Percentiles rank a stretch among this genome's conserved stretches.
Conservation (phyloP, 2,797 vertebrate species). For the Hipposideros larvatus region DNA sequence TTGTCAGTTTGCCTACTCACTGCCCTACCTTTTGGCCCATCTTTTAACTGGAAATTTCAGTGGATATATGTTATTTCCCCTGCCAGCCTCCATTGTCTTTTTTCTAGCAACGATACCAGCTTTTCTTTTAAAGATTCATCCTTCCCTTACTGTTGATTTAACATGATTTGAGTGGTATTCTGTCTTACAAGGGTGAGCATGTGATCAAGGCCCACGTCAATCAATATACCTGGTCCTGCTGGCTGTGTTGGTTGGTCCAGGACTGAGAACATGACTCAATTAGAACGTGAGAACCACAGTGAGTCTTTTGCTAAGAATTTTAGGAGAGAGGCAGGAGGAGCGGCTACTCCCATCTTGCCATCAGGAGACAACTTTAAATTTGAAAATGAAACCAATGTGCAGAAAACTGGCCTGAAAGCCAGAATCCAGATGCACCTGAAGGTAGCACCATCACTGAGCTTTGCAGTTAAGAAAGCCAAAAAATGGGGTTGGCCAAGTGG, state of each 20-base stretch:
- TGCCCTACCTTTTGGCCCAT: background rate
- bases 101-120: background rate
- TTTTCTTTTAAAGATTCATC: background rate
- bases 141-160: background rate
- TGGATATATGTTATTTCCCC: background rate
- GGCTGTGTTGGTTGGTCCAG: background rate
- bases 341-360: background rate
- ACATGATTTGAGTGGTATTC: background rate
- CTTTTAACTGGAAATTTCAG: background rate
- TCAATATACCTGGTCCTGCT: background rate
- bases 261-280: background rate
- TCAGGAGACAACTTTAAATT: background rate
- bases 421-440: background rate
- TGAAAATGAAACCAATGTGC: background rate
- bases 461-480: background rate
- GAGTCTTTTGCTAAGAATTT: background rate
- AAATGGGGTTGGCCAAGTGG: too few species aligned
- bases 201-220: background rate
- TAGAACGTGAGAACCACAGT: background rate
- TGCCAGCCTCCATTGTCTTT: background rate
- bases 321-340: background rate
- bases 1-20: background rate
- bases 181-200: background rate
- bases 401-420: background rate
- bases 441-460: background rate